These are phyloP conservation scores for Nipponacmea schrenckii DNA, from an alignment of 2,888 invertebrate species.

Conservation along the genomic window DNA sequence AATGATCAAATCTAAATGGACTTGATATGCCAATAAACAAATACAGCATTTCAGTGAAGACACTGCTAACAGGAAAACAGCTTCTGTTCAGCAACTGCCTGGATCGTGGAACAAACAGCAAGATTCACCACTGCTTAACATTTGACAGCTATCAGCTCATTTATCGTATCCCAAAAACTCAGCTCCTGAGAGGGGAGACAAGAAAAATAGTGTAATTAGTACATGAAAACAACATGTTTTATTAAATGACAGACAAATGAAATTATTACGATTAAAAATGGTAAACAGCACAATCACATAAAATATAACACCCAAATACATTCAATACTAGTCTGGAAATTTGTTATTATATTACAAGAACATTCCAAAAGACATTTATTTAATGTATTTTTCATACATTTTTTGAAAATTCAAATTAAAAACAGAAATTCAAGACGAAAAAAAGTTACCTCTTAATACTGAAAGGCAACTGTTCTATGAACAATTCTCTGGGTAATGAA, in stretches of 20 bases:
- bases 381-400: too few species aligned
- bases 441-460: constrained; percentile 5
- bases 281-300: neutral
- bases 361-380: too few species aligned
- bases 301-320: too few species aligned
- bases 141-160: neutral
- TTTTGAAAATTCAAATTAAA: too few species aligned
- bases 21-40: neutral
- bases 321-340: too few species aligned
- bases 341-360: too few species aligned
- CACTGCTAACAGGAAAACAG: constrained; percentile 8
- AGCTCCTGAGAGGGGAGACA: constrained; percentile 7
- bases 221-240: neutral
- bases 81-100: constrained; percentile 7
- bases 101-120: neutral
- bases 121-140: neutral
- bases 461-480: constrained; percentile 2
- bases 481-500: neutral
- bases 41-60: neutral
- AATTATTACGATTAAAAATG: neutral
- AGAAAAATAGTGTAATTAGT: neutral
- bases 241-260: neutral
- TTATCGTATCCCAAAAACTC: neutral
- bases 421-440: too few species aligned
- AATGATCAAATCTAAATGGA: constrained; percentile 6